Evolutionary conservation across 2,113 vertebrate species (phyloP), one percentile per base, ranked within the genome.

Genomic region (Amblyopsis rosae): DNA sequence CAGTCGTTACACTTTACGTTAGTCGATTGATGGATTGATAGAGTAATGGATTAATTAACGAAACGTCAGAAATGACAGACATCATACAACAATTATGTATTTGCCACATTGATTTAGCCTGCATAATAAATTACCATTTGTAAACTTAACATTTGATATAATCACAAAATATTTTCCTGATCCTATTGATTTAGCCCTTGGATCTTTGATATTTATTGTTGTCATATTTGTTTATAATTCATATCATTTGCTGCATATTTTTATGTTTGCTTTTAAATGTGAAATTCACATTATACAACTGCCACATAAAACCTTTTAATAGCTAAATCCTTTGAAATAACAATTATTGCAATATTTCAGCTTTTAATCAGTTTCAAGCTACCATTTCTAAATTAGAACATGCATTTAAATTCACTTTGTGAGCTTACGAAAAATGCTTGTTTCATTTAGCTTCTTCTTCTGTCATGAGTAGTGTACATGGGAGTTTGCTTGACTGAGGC

Each of bases 231-330:
- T 85, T 26, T 26, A 26, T 3, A 26, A 26, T 26, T 0, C 53
- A 85, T 82, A 90, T 93, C 87, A 87, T 95, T 92, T 94, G 92
- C 92, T 59, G 45, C 12, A 19, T 33, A 33, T 12, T 58, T 10
- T 58, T 26, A 26, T 26, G 2, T 15, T 58, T 33, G 56, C 26
- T 32, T 58, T 7, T 12, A 19, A 41, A 41, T 41, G 35, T 41
- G 35, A 41, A 41, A 41, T 41, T 41, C 35, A 41, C 35, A 41
- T 2, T 6, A 41, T 5, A 41, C 4, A 41, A 41, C 7, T 6
- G 35, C 35, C 35, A 41, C 35, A 41, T 41, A 41, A 41, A 41
- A 6, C 7, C 5, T 41, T 41, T 8, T 41, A 41, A 41, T 41
- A 41, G 53, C 53, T n/a, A 26, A 26, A 26, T 26, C 26, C 26